A percentile compares a stretch with the other conserved stretches of the same genome.
Evolutionary conservation across 1,140 invertebrate genomes (phyloP).

Genomic region (Eriosoma lanigerum): DNA sequence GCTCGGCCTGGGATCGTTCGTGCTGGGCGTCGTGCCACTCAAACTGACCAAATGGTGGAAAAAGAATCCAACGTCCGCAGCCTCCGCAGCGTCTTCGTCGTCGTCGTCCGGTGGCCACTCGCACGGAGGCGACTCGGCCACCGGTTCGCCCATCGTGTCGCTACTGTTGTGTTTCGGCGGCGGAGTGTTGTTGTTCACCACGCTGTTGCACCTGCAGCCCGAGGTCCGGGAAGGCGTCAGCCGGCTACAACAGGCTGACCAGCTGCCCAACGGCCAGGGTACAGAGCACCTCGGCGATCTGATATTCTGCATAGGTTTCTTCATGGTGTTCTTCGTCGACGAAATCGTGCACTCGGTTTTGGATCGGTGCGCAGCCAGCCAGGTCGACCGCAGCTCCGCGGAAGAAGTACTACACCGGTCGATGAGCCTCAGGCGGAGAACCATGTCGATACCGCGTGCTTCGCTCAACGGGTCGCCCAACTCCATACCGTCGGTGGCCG

Average conservation of each 20-base stretch:
- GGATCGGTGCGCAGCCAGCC: constrained; percentile 58
- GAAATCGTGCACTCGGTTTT: constrained; percentile 68
- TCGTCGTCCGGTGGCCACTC: constrained; percentile 59
- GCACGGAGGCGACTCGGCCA: constrained; percentile 55
- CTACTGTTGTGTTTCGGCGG: constrained; percentile 75
- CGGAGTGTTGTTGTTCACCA: constrained; percentile 77
- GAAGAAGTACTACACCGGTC: constrained; percentile 63
- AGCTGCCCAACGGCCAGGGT: constrained; percentile 55
- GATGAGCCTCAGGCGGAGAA: constrained; percentile 62
- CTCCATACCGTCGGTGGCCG: constrained; percentile 32
- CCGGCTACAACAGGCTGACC: constrained; percentile 57
- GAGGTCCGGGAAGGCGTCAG: constrained; percentile 68
- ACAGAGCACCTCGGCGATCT: constrained; percentile 63
- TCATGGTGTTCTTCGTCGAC: constrained; percentile 73
- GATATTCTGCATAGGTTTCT: constrained; percentile 71
- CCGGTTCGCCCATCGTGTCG: constrained; percentile 62
- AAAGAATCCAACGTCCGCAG: constrained; percentile 31
- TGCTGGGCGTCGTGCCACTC: constrained; percentile 69
- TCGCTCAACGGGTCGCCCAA: constrained; percentile 29
- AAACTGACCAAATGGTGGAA: constrained; percentile 60
- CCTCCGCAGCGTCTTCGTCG: constrained; percentile 49
- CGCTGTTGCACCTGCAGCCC: constrained; percentile 75
- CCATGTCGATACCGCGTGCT: constrained; percentile 58
- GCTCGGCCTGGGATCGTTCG: constrained; percentile 69
- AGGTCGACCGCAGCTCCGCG: constrained; percentile 56